Percentiles rank a stretch among this genome's conserved stretches.
Evolutionary conservation across 92 coral and sea anemone species (phyloP).

Genomic region (Epizoanthus illoricatus): DNA sequence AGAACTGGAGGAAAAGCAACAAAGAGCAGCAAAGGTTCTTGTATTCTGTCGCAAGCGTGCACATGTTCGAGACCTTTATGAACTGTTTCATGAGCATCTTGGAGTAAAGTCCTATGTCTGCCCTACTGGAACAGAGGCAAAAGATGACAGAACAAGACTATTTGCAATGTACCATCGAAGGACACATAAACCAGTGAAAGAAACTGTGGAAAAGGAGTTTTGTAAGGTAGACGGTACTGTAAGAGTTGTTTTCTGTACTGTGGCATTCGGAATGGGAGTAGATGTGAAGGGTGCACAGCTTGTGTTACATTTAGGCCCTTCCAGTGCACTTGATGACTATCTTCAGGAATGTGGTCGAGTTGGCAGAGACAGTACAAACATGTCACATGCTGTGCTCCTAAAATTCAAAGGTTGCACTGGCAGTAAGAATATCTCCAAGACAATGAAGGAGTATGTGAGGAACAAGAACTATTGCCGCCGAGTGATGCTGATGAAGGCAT

Average conservation of each 20-base stretch:
- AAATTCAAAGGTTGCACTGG: conserved; percentile 51
- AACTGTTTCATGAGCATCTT: conserved; percentile 38
- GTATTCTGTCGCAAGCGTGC: conserved; percentile 50
- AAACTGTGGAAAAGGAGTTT: conserved; percentile 44
- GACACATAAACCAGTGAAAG: conserved; percentile 43
- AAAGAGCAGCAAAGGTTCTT: conserved; percentile 42
- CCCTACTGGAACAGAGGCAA: conserved; percentile 46
- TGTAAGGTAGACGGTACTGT: conserved; percentile 40
- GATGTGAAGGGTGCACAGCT: conserved; percentile 35
- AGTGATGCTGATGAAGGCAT: conserved; percentile 26
- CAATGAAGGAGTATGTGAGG: conserved; percentile 47
- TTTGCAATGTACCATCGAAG: conserved; percentile 64
- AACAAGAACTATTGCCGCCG: conserved; percentile 39
- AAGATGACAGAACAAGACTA: conserved; percentile 51
- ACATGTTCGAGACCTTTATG: conserved; percentile 52
- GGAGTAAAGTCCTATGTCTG: conserved; percentile 43
- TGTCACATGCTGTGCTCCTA: conserved; percentile 59
- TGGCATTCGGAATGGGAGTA: conserved; percentile 46
- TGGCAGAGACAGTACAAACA: conserved; percentile 36
- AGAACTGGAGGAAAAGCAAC: conserved; percentile 26
- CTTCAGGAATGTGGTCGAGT: conserved; percentile 67
- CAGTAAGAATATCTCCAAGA: conserved; percentile 47
- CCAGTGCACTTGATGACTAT: conserved; percentile 55
- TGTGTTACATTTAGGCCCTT: conserved; percentile 54
- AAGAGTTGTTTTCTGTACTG: conserved; percentile 42